Evolutionary conservation across 2,797 vertebrate species (phyloP).

Genomic region (Spheniscus humboldti): DNA sequence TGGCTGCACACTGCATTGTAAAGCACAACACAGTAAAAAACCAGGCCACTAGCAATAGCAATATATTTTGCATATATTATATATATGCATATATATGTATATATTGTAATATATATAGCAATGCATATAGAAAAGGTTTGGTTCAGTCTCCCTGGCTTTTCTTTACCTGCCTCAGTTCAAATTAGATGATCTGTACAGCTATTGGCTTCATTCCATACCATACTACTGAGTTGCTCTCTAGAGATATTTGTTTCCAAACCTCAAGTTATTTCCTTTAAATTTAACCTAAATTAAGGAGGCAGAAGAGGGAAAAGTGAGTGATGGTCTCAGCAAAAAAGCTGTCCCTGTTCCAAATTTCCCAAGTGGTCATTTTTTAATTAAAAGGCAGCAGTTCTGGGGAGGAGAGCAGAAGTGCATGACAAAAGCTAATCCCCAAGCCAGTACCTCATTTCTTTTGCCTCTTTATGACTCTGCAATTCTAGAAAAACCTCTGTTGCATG

Average conservation of each 20-base stretch:
- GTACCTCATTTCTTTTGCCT: neutral
- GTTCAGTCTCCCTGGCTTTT: neutral
- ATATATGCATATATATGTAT: too few species aligned
- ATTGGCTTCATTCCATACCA: neutral
- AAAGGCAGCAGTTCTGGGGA: neutral
- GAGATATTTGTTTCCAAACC: conserved; percentile 23
- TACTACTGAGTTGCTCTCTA: neutral
- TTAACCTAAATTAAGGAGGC: conserved; percentile 6
- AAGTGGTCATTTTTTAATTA: neutral
- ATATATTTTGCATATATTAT: too few species aligned
- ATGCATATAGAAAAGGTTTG: neutral
- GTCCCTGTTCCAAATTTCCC: neutral
- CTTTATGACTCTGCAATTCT: neutral
- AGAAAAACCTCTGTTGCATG: neutral
- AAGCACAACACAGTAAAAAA: neutral
- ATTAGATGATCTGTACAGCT: neutral
- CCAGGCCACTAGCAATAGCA: neutral
- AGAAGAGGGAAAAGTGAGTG: neutral
- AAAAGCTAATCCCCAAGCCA: neutral
- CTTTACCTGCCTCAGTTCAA: neutral
- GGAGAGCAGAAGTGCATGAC: neutral
- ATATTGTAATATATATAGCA: neutral
- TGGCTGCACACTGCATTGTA: neutral
- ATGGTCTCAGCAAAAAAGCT: neutral
- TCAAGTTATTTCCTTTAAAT: conserved; percentile 43